phyloP scores from a whole-genome alignment of 2,113 vertebrate genomes.

The Aegotheles bennettii region DNA sequence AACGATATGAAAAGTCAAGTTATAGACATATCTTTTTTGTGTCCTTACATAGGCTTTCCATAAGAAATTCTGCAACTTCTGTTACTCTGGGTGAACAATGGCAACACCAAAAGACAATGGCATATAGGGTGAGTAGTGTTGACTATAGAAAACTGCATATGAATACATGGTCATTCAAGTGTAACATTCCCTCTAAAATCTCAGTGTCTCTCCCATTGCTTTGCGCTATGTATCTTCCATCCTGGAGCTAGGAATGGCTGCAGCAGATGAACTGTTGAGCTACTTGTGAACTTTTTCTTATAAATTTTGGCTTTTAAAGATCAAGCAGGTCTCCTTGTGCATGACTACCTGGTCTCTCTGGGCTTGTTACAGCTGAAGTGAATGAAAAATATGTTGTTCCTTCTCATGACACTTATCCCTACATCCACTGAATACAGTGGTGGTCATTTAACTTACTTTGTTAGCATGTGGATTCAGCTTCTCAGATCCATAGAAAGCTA shows the following conservation, averaged over 20 bases:
- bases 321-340: not conserved
- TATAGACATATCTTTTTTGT: not conserved
- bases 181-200: not conserved
- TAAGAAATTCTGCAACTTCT: not conserved
- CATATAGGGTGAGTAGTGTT: not conserved
- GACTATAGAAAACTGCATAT: not conserved
- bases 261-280: not conserved
- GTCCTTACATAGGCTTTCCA: not conserved
- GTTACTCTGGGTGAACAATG: not conserved
- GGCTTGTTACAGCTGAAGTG: not conserved
- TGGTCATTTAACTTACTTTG: not conserved
- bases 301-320: not conserved
- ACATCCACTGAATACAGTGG: not conserved
- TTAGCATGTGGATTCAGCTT: not conserved
- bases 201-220: not conserved
- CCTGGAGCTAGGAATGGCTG: not conserved
- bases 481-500: not conserved
- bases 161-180: not conserved
- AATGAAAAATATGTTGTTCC: not conserved
- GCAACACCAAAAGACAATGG: not conserved
- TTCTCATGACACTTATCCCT: not conserved
- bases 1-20: not conserved
- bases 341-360: not conserved
- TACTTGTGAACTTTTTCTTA: not conserved
- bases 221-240: not conserved